These are phyloP conservation scores for Megalurothrips usitatus DNA, from an alignment of 2,888 invertebrate species.

Conservation along the genomic window DNA sequence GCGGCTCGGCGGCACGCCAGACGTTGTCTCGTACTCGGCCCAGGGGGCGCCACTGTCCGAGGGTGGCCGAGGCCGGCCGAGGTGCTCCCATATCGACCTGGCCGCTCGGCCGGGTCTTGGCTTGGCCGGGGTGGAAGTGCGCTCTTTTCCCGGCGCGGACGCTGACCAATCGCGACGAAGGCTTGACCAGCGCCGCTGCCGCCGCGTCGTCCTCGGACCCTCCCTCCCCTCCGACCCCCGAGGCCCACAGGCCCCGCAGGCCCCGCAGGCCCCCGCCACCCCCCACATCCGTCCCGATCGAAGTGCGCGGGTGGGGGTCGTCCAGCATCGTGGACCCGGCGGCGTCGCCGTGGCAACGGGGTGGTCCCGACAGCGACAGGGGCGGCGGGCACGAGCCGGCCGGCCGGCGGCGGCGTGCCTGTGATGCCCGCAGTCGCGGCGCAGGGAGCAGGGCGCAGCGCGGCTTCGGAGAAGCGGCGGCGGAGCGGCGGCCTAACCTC, in stretches of 20 bases:
- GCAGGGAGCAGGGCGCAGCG: too few species aligned
- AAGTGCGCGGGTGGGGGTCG: background rate
- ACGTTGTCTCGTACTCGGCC: too few species aligned
- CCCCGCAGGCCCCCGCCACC: conserved; percentile 3
- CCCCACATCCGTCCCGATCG: conserved; percentile 31
- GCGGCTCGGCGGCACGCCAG: too few species aligned
- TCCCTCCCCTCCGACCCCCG: conserved; percentile 29
- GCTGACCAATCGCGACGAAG: background rate
- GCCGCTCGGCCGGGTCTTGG: background rate
- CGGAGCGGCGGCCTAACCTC: too few species aligned
- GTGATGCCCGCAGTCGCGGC: too few species aligned
- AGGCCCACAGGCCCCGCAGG: conserved; percentile 31
- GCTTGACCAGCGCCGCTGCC: conserved; percentile 6
- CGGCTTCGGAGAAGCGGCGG: too few species aligned
- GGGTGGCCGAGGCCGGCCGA: background rate
- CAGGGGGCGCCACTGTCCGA: background rate
- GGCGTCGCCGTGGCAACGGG: too few species aligned
- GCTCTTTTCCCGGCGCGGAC: background rate
- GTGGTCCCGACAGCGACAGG: too few species aligned
- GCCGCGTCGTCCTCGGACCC: too few species aligned
- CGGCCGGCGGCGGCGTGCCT: too few species aligned
- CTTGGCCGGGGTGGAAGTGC: background rate
- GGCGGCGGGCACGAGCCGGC: too few species aligned
- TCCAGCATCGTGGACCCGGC: too few species aligned
- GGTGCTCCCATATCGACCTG: background rate